Evolutionary conservation across 1,140 invertebrate species (phyloP).

Genomic region (Drosophila willistoni): DNA sequence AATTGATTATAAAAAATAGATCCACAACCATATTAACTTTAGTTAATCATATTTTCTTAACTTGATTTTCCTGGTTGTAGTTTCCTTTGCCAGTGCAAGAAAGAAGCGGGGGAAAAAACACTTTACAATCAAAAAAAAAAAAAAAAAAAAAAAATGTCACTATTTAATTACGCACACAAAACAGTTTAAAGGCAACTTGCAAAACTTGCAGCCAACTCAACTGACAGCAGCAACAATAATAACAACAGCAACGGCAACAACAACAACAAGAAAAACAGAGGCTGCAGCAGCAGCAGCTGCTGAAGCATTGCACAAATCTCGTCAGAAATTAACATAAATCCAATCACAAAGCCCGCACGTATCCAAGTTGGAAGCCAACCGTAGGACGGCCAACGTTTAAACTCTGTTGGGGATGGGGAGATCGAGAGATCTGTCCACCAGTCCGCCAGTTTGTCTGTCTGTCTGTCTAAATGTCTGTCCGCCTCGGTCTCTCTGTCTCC

Average conservation of each 20-base stretch:
- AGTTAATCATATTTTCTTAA: not conserved
- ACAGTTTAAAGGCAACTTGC: slow-evolving; percentile 72
- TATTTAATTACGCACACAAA: slow-evolving; percentile 80
- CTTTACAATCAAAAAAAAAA: slow-evolving; percentile 66
- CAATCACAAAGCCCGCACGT: slow-evolving; percentile 76
- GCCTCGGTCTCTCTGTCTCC: slow-evolving; percentile 41
- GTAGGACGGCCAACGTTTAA: slow-evolving; percentile 70
- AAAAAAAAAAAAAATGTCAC: slow-evolving; percentile 57
- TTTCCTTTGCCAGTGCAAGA: not conserved
- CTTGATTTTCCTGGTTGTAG: not conserved
- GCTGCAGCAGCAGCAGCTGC: slow-evolving; percentile 41
- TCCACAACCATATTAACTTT: no score
- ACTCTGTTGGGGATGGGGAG: slow-evolving; percentile 25
- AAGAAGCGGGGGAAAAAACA: slow-evolving; percentile 44
- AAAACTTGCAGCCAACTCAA: slow-evolving; percentile 62
- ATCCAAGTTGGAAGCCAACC: slow-evolving; percentile 54
- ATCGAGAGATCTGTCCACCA: slow-evolving; percentile 42
- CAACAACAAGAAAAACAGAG: slow-evolving; percentile 33
- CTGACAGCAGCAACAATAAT: slow-evolving; percentile 49
- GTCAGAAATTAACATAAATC: slow-evolving; percentile 80
- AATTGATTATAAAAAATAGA: no score
- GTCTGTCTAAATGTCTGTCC: slow-evolving; percentile 52
- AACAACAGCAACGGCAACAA: slow-evolving; percentile 13
- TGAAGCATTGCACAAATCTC: slow-evolving; percentile 76
- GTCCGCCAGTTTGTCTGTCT: slow-evolving; percentile 48